phyloP scores from a whole-genome alignment of 1,140 invertebrate species.

The Muscidifurax raptorellus region DNA sequence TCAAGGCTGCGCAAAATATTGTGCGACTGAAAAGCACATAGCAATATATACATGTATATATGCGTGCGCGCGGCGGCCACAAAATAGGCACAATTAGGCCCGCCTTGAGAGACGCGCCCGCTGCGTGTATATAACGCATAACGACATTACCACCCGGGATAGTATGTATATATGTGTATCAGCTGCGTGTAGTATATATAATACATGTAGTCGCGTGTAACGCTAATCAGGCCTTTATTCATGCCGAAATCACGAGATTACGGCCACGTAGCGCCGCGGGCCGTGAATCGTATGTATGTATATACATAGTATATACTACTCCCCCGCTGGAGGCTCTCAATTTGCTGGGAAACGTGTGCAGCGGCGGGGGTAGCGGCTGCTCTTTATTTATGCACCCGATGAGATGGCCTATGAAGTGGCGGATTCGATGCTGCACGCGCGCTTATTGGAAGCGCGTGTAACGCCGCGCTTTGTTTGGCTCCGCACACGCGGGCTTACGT shows the following conservation, averaged over 20 bases:
- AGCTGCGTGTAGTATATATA: conserved; percentile 49
- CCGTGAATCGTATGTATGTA: neutral
- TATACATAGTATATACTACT: neutral
- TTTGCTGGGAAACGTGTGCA: neutral
- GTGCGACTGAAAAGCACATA: too few relatives aligned
- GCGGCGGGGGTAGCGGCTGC: neutral
- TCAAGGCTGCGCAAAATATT: too few relatives aligned
- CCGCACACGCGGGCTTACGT: too few relatives aligned
- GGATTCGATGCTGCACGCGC: neutral
- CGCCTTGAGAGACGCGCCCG: too few relatives aligned
- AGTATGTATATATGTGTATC: conserved; percentile 46
- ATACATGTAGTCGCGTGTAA: conserved; percentile 46
- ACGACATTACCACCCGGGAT: neutral
- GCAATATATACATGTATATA: too few relatives aligned
- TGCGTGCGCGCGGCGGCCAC: too few relatives aligned
- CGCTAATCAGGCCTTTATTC: conserved; percentile 70
- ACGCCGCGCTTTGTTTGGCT: too few relatives aligned
- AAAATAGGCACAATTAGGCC: neutral
- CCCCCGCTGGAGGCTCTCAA: neutral
- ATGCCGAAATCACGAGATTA: conserved; percentile 66
- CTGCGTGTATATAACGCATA: neutral
- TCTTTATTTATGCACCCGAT: conserved; percentile 38
- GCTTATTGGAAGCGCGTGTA: neutral
- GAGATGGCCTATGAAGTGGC: conserved; percentile 9
- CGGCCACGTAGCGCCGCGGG: conserved; percentile 60